Evolutionary conservation across 1,140 invertebrate genomes (phyloP).

Genomic region (Drosophila biarmipes): DNA sequence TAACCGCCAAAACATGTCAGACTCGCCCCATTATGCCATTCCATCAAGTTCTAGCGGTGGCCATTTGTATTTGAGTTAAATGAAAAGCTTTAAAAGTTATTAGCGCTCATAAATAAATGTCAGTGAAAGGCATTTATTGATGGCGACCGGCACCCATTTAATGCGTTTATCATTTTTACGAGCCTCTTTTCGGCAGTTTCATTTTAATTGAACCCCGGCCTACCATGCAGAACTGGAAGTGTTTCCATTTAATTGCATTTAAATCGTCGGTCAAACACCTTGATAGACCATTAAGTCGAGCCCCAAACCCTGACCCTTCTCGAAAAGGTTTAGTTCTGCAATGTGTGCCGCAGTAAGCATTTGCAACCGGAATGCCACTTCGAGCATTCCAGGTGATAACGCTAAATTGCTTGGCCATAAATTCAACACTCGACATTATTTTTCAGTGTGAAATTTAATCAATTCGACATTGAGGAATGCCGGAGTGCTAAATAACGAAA

Average conservation of each 20-base stretch:
- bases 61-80: conserved; percentile 66
- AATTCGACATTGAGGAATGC: conserved; percentile 54
- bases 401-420: conserved; percentile 38
- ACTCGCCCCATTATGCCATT: conserved; percentile 4
- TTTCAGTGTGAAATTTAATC: conserved; percentile 58
- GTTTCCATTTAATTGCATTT: conserved; percentile 75
- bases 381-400: conserved; percentile 48
- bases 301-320: background rate
- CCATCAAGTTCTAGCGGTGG: conserved; percentile 16
- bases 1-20: conserved; percentile 57
- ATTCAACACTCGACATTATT: conserved; percentile 32
- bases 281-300: conserved; percentile 70
- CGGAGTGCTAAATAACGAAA: background rate
- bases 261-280: conserved; percentile 66
- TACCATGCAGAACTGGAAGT: conserved; percentile 43
- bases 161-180: conserved; percentile 57
- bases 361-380: conserved; percentile 51
- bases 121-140: conserved; percentile 57
- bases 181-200: conserved; percentile 48
- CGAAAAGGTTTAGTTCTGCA: conserved; percentile 54
- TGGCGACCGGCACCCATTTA: conserved; percentile 42
- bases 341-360: conserved; percentile 70
- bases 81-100: conserved; percentile 73
- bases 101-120: conserved; percentile 74
- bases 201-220: conserved; percentile 67